Percentiles rank a stretch among this genome's conserved stretches.
phyloP scores from a whole-genome alignment of 2,888 invertebrate species.

The Rhodophaea formosa region DNA sequence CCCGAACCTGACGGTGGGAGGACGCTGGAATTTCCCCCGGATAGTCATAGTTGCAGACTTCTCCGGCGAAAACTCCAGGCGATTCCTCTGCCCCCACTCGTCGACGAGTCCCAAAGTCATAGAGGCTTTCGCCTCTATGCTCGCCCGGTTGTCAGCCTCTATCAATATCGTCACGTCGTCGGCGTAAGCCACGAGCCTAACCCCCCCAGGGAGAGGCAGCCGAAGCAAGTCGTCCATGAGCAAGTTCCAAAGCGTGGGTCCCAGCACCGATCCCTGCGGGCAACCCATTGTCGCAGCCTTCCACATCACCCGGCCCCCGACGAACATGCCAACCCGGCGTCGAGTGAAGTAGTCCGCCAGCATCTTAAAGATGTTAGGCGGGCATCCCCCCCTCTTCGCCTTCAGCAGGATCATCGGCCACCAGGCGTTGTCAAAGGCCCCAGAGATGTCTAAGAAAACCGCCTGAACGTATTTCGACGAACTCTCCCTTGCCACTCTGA shows the following conservation, averaged over 20 bases:
- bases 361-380: too few species aligned
- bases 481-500: not conserved
- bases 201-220: not conserved
- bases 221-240: constrained; percentile 16
- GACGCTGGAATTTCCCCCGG: constrained; percentile 14
- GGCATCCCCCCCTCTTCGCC: not conserved
- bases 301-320: not conserved
- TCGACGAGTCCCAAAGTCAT: not conserved
- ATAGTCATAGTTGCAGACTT: constrained; percentile 16
- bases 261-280: constrained; percentile 24
- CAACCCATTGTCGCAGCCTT: constrained; percentile 20
- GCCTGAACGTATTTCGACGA: not conserved
- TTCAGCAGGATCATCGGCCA: not conserved
- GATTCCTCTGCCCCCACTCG: constrained; percentile 10
- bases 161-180: constrained; percentile 1
- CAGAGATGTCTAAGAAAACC: not conserved
- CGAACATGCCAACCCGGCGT: not conserved
- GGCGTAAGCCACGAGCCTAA: constrained; percentile 1
- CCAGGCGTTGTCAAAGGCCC: not conserved
- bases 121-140: not conserved
- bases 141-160: not conserved
- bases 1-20: not conserved
- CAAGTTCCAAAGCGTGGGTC: constrained; percentile 20
- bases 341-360: constrained; percentile 4
- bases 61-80: constrained; percentile 15